phyloP scores from a whole-genome alignment of 2,113 vertebrate genomes.

The Hemichromis elongatus region DNA sequence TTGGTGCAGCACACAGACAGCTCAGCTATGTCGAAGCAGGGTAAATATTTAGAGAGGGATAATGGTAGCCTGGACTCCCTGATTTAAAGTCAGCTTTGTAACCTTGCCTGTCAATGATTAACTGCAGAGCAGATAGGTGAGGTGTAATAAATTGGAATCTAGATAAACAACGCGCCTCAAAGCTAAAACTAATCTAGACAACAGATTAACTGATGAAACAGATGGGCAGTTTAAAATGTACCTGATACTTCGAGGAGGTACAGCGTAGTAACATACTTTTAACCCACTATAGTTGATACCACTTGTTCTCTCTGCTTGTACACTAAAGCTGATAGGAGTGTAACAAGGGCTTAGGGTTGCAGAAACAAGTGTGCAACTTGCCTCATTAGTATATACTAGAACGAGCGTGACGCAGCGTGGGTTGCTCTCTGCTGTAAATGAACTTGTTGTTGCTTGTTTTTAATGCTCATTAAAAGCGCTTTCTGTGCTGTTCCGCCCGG shows the following conservation, averaged over 20 bases:
- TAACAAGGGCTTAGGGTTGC: not conserved
- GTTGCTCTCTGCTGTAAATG: not conserved
- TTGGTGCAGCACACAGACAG: constrained; percentile 38
- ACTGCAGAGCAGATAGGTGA: constrained; percentile 17
- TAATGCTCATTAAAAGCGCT: constrained; percentile 6
- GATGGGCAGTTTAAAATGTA: not conserved
- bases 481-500: constrained; percentile 33
- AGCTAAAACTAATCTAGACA: not conserved
- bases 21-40: constrained; percentile 49
- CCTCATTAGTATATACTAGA: constrained; percentile 18
- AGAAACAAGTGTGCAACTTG: not conserved
- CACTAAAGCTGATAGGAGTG: not conserved
- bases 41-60: constrained; percentile 69
- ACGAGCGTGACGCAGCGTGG: not conserved
- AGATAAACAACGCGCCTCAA: not conserved
- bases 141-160: constrained; percentile 7
- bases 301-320: not conserved
- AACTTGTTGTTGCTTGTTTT: constrained; percentile 35
- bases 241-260: not conserved
- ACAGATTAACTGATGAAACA: not conserved
- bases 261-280: not conserved
- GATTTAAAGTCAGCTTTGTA: constrained; percentile 44
- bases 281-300: not conserved
- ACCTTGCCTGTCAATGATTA: constrained; percentile 49
- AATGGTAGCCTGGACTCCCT: constrained; percentile 48